Evolutionary conservation across 2,888 invertebrate species (phyloP).

Genomic region (Clusia tigrina): DNA sequence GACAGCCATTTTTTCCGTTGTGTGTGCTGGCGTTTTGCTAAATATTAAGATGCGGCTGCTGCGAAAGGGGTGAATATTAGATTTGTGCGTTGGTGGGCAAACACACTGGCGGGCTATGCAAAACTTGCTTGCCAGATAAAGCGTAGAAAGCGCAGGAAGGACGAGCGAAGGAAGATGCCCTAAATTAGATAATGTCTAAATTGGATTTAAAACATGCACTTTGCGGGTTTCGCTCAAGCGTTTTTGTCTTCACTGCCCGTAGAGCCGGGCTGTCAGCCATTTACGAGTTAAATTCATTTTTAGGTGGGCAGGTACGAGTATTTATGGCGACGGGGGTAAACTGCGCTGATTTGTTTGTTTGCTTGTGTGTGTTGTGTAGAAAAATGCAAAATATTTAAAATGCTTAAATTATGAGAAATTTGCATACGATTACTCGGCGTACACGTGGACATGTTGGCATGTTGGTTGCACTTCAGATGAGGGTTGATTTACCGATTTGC

Average conservation of each 20-base stretch:
- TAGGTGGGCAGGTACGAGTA: not conserved
- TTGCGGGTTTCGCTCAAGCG: constrained; percentile 57
- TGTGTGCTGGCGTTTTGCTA: not conserved
- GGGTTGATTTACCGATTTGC: too few species aligned
- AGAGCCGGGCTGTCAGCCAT: not conserved
- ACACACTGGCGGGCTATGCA: constrained; percentile 14
- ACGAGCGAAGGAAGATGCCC: constrained; percentile 53
- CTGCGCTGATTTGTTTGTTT: not conserved
- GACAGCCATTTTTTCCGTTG: constrained; percentile 38
- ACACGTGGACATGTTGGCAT: too few species aligned
- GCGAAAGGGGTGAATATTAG: constrained; percentile 48
- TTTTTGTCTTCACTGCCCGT: constrained; percentile 18
- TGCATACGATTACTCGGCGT: constrained; percentile 27
- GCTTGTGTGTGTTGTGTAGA: not conserved
- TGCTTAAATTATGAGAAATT: constrained; percentile 40
- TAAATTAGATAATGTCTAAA: constrained; percentile 63
- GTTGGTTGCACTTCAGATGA: too few species aligned
- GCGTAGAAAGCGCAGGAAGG: too few species aligned
- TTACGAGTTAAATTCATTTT: too few species aligned
- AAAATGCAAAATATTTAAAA: constrained; percentile 38
- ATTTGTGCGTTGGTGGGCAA: constrained; percentile 40
- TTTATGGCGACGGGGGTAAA: not conserved
- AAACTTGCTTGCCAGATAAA: too few species aligned
- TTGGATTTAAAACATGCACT: constrained; percentile 62
- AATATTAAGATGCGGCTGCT: too few species aligned